Percentiles rank a stretch among this genome's conserved stretches.
Evolutionary conservation across 2,888 invertebrate species (phyloP).

Genomic region (Drosophila multiciliata): DNA sequence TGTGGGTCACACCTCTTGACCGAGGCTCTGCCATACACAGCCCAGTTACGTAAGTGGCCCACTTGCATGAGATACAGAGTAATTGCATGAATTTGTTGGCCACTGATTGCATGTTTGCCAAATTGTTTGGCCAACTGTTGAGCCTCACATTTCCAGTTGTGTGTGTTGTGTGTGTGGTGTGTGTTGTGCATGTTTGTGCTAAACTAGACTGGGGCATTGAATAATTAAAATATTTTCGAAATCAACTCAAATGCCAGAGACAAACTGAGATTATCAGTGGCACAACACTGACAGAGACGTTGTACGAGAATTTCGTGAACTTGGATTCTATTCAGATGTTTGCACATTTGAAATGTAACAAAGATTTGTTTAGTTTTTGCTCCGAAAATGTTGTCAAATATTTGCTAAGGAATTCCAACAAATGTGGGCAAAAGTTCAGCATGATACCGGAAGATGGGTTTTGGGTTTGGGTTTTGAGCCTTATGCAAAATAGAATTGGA

Average conservation of each 20-base stretch:
- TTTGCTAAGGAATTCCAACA: slow-evolving; percentile 58
- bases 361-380: slow-evolving; percentile 73
- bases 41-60: slow-evolving; percentile 27
- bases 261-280: slow-evolving; percentile 59
- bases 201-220: slow-evolving; percentile 39
- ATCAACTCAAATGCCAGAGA: slow-evolving; percentile 55
- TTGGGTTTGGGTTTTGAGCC: slow-evolving; percentile 22
- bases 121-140: slow-evolving; percentile 68
- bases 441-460: slow-evolving; percentile 12
- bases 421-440: slow-evolving; percentile 1
- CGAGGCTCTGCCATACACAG: neutral
- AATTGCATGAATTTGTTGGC: slow-evolving; percentile 72
- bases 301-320: neutral
- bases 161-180: slow-evolving; percentile 1
- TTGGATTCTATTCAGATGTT: slow-evolving; percentile 47
- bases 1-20: neutral
- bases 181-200: slow-evolving; percentile 5
- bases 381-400: slow-evolving; percentile 65
- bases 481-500: slow-evolving; percentile 62
- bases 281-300: slow-evolving; percentile 1
- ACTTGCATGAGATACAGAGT: slow-evolving; percentile 43
- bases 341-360: slow-evolving; percentile 72
- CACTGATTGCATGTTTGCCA: slow-evolving; percentile 66
- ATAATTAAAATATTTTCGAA: slow-evolving; percentile 68
- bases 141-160: slow-evolving; percentile 47